These are phyloP conservation scores for Leptinotarsa haldemani DNA, from an alignment of 2,888 invertebrate species.

Conservation along the genomic window DNA sequence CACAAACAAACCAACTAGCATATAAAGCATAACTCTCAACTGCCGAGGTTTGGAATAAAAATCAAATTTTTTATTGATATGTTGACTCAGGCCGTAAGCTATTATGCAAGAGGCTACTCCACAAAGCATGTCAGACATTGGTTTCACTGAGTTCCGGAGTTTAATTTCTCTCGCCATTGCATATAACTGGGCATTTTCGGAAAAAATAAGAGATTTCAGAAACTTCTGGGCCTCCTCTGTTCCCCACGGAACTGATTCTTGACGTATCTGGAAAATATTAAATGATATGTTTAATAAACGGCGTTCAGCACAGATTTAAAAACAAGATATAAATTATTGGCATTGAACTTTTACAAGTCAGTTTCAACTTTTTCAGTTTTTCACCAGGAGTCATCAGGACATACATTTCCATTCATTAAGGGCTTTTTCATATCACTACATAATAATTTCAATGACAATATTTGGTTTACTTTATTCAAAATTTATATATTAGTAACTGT, in stretches of 20 bases:
- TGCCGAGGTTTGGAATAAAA: conserved; percentile 69
- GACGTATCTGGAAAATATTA: conserved; percentile 68
- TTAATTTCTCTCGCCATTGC: conserved; percentile 82
- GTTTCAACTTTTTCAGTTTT: no score
- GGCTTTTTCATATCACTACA: no score
- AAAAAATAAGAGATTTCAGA: conserved; percentile 76
- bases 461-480: no score
- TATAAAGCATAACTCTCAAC: conserved; percentile 69
- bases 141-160: conserved; percentile 71
- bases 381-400: no score
- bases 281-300: no score
- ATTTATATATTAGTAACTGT: no score
- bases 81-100: conserved; percentile 69
- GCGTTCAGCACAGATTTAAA: no score
- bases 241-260: conserved; percentile 74
- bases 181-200: conserved; percentile 83
- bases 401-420: no score
- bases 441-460: no score
- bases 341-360: no score
- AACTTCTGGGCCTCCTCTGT: conserved; percentile 73
- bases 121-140: conserved; percentile 70
- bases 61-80: conserved; percentile 69
- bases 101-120: conserved; percentile 67
- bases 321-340: no score
- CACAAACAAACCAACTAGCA: conserved; percentile 70